These are phyloP conservation scores for Stomorhina lunata DNA, from an alignment of 2,888 invertebrate genomes.

Conservation along the genomic window DNA sequence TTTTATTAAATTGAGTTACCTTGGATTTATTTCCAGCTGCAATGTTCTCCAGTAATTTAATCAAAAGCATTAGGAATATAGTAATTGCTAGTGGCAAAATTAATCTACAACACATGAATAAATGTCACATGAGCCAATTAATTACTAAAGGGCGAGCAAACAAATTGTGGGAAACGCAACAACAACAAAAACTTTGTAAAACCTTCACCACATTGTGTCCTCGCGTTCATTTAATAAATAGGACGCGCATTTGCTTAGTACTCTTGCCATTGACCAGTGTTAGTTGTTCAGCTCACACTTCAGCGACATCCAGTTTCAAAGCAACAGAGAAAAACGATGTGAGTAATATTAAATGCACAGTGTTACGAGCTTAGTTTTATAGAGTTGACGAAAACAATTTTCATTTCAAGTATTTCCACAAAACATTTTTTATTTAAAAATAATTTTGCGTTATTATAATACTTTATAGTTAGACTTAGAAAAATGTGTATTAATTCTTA, in stretches of 20 bases:
- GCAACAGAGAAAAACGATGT: conserved; percentile 68
- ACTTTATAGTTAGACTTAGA: too few relatives aligned
- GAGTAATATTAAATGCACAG: conserved; percentile 69
- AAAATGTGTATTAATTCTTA: too few relatives aligned
- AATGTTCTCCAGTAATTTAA: conserved; percentile 69
- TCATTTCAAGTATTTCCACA: neutral
- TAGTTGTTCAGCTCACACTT: conserved; percentile 67
- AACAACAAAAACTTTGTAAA: conserved; percentile 35
- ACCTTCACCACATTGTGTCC: conserved; percentile 34
- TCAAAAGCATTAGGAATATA: conserved; percentile 45
- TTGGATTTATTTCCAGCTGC: conserved; percentile 67
- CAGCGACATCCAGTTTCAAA: conserved; percentile 57
- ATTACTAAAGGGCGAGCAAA: conserved; percentile 14
- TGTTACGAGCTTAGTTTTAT: neutral
- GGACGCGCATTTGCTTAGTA: conserved; percentile 71
- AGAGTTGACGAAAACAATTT: neutral
- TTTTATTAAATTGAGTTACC: conserved; percentile 16
- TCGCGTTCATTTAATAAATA: conserved; percentile 29
- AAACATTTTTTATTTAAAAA: neutral
- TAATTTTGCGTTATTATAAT: too few relatives aligned
- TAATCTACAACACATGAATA: conserved; percentile 1
- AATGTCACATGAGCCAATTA: conserved; percentile 20
- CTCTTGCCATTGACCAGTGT: conserved; percentile 70
- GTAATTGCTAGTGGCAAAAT: conserved; percentile 11
- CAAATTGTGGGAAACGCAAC: conserved; percentile 41